A percentile compares a stretch with the other conserved stretches of the same genome.
These are phyloP conservation scores for Hirtodrosophila cameraria DNA, from an alignment of 2,888 invertebrate genomes.

Conservation along the genomic window DNA sequence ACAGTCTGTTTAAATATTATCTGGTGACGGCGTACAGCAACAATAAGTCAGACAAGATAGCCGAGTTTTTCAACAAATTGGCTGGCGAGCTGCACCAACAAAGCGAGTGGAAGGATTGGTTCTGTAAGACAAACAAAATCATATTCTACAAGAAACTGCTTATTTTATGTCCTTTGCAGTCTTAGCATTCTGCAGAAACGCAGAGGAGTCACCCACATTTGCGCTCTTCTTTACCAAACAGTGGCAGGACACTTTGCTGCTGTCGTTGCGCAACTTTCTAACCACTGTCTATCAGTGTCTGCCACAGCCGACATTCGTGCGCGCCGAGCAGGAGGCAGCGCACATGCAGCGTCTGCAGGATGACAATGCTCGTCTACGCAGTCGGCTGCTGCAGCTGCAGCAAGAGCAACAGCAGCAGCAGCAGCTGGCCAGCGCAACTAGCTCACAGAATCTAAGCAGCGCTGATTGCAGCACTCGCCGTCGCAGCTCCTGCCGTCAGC, in stretches of 20 bases:
- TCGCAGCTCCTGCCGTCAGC: conserved; percentile 82
- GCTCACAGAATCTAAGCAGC: conserved; percentile 59
- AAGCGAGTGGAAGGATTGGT: conserved; percentile 98
- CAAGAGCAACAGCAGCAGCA: conserved; percentile 75
- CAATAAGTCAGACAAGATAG: conserved; percentile 92
- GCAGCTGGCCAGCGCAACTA: conserved; percentile 32
- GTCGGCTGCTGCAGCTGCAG: conserved; percentile 81
- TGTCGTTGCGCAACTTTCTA: conserved; percentile 95
- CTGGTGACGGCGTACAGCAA: conserved; percentile 93
- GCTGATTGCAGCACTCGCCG: conserved; percentile 59
- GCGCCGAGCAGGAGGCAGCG: conserved; percentile 93
- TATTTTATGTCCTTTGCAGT: conserved; percentile 86
- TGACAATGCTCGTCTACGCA: conserved; percentile 90
- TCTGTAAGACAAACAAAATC: conserved; percentile 92
- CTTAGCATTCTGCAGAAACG: conserved; percentile 94
- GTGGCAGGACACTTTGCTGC: conserved; percentile 97
- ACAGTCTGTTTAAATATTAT: conserved; percentile 94
- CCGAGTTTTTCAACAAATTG: conserved; percentile 95
- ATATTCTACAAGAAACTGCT: neutral
- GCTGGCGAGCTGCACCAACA: conserved; percentile 94
- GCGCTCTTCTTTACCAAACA: conserved; percentile 94
- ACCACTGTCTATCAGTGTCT: conserved; percentile 94
- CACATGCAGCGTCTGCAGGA: conserved; percentile 92
- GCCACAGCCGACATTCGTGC: conserved; percentile 93
- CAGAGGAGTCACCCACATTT: conserved; percentile 95